Conservation (phyloP, 2,797 vertebrate species). For the Myripristis jacobus region DNA sequence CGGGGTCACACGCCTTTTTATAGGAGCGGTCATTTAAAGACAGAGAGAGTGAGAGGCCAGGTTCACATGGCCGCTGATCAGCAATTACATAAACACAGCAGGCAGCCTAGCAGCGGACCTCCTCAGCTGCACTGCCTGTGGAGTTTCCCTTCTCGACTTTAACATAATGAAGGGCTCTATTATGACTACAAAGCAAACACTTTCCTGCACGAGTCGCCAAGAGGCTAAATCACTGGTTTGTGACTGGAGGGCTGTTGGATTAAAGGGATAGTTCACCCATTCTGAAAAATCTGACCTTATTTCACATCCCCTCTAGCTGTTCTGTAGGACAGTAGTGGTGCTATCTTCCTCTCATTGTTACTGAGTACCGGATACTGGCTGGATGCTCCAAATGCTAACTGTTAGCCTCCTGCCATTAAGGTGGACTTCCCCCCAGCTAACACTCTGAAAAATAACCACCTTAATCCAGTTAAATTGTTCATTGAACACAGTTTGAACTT, state of each 20-base stretch:
- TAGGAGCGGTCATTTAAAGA: conserved; percentile 78
- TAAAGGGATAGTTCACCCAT: too few species aligned
- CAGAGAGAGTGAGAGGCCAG: conserved; percentile 58
- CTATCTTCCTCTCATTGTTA: too few species aligned
- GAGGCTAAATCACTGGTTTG: background rate
- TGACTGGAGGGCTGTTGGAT: background rate
- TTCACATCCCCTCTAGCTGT: too few species aligned
- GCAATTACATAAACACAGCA: conserved; percentile 73
- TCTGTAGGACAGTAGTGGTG: too few species aligned
- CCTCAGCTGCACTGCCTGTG: conserved; percentile 33
- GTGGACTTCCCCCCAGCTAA: too few species aligned
- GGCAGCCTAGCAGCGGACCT: conserved; percentile 30
- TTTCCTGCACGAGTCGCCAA: background rate
- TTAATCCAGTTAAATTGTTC: too few species aligned
- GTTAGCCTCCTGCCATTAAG: too few species aligned
- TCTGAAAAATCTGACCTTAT: too few species aligned
- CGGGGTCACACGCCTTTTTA: conserved; percentile 80
- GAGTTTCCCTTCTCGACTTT: conserved; percentile 67
- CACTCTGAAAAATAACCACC: too few species aligned
- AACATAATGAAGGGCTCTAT: conserved; percentile 44
- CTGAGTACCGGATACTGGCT: too few species aligned
- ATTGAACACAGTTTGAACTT: too few species aligned
- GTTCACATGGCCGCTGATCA: conserved; percentile 51
- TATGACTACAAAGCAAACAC: conserved; percentile 44
- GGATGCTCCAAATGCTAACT: too few species aligned